Conservation (phyloP, 2,888 invertebrate genomes). For the Apotomis capreana region DNA sequence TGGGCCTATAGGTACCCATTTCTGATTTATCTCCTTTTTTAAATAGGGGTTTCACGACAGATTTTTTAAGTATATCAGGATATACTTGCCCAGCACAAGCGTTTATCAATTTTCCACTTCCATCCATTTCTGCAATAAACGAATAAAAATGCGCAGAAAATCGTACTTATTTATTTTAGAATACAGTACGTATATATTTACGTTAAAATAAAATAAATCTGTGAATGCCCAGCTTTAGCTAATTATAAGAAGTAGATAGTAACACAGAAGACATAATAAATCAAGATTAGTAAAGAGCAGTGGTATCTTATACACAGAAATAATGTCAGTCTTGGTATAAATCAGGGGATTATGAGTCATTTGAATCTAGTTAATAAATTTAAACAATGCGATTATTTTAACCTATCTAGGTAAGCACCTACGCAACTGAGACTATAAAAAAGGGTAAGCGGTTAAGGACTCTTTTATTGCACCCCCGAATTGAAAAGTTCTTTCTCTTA, state of each 20-base stretch:
- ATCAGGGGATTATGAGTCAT: slow-evolving; percentile 9
- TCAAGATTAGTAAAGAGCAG: slow-evolving; percentile 61
- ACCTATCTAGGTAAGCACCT: not conserved
- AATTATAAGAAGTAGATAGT: slow-evolving; percentile 30
- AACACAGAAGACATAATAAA: slow-evolving; percentile 49
- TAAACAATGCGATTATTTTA: not conserved
- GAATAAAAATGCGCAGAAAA: too few species aligned
- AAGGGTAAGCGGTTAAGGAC: slow-evolving; percentile 47
- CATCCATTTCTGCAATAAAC: too few species aligned
- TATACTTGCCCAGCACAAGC: too few species aligned
- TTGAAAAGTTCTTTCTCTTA: slow-evolving; percentile 61
- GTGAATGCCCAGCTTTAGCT: slow-evolving; percentile 16
- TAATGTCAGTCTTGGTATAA: slow-evolving; percentile 48
- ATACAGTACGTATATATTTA: too few species aligned
- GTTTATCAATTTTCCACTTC: too few species aligned
- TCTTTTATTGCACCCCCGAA: slow-evolving; percentile 37
- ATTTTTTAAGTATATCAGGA: too few species aligned
- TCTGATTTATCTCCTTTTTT: too few species aligned
- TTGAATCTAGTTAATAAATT: slow-evolving; percentile 13
- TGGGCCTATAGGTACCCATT: too few species aligned
- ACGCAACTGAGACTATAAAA: slow-evolving; percentile 7
- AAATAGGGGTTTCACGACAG: too few species aligned
- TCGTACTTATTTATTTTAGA: too few species aligned
- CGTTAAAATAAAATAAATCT: not conserved
- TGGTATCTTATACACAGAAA: slow-evolving; percentile 20